A percentile compares a stretch with the other conserved stretches of the same genome.
Conservation (phyloP, 2,888 invertebrate genomes). For the Danaus chrysippus region DNA sequence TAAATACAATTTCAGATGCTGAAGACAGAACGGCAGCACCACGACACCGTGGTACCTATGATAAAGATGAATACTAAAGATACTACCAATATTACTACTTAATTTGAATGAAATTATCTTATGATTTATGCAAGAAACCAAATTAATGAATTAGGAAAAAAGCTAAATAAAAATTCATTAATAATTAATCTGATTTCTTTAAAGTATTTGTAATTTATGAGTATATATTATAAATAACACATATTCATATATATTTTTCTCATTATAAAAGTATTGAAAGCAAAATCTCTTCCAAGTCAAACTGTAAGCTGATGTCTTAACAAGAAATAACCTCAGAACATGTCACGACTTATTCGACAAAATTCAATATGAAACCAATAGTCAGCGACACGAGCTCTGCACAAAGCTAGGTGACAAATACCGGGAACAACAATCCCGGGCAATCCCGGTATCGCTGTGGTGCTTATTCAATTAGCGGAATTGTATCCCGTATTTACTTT, state of each 20-base stretch:
- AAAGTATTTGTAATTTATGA: no score
- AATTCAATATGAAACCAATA: constrained; percentile 35
- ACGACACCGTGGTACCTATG: constrained; percentile 14
- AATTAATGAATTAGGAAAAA: no score
- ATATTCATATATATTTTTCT: neutral
- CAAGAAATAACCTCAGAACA: constrained; percentile 18
- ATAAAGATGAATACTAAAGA: constrained; percentile 14
- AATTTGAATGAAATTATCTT: neutral
- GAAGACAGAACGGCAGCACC: constrained; percentile 30
- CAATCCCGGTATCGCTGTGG: constrained; percentile 28
- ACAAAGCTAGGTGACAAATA: constrained; percentile 36
- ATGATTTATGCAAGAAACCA: neutral
- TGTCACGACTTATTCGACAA: constrained; percentile 18
- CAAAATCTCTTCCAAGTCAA: constrained; percentile 8
- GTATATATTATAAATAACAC: neutral
- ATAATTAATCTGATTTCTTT: no score
- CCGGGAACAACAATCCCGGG: constrained; percentile 23
- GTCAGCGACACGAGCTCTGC: constrained; percentile 30
- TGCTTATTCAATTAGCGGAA: constrained; percentile 34
- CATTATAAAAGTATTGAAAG: neutral
- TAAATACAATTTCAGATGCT: constrained; percentile 13
- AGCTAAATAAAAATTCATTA: no score
- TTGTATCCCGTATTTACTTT: neutral
- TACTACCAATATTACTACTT: neutral
- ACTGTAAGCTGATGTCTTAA: constrained; percentile 18